phyloP scores from a whole-genome alignment of 1,140 invertebrate genomes.

The Helicoverpa armigera region DNA sequence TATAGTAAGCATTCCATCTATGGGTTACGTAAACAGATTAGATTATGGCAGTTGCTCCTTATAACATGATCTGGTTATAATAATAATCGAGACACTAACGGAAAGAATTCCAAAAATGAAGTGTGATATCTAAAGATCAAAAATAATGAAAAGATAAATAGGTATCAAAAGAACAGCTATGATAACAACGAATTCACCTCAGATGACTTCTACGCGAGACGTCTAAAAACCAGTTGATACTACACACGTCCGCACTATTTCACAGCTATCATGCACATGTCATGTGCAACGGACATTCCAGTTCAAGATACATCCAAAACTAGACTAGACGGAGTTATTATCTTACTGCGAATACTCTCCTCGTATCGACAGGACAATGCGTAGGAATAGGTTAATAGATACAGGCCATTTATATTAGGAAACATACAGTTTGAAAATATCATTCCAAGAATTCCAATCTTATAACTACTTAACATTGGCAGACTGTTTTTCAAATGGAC shows the following conservation, averaged over 20 bases:
- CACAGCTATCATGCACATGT: constrained; percentile 23
- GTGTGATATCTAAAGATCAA: no score
- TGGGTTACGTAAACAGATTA: no score
- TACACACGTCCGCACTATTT: constrained; percentile 7
- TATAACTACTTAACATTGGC: not conserved
- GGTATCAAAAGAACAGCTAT: constrained; percentile 5
- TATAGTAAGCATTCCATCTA: no score
- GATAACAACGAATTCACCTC: constrained; percentile 13
- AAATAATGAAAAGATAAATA: not conserved
- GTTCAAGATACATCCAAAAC: constrained; percentile 12
- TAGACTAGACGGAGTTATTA: constrained; percentile 1
- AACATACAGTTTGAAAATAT: not conserved
- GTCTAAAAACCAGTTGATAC: constrained; percentile 34
- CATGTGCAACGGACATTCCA: constrained; percentile 16
- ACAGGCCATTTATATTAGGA: constrained; percentile 12
- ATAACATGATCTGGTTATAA: no score
- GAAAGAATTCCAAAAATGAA: no score
- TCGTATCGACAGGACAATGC: not conserved
- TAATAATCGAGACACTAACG: no score
- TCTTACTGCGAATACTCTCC: not conserved
- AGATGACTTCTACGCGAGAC: not conserved
- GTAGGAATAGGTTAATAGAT: not conserved
- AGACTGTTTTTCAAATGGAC: constrained; percentile 1
- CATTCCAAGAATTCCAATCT: not conserved
- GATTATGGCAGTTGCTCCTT: no score